phyloP scores from a whole-genome alignment of 2,113 vertebrate genomes.

The Centropristis striata region DNA sequence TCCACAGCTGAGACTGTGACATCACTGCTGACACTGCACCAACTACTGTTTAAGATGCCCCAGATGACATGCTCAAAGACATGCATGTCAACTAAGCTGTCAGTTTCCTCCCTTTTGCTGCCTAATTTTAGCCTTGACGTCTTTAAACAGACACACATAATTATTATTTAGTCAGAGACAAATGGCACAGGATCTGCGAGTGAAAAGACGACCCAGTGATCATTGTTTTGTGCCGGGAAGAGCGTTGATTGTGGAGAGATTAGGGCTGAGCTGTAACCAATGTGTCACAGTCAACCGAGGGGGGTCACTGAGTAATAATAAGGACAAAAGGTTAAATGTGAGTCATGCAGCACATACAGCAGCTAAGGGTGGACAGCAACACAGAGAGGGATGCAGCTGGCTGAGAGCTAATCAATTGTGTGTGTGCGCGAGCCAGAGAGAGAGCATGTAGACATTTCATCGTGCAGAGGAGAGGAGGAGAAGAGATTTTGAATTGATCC shows the following conservation, averaged over 20 bases:
- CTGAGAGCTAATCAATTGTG: constrained; percentile 19
- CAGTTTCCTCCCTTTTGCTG: not conserved
- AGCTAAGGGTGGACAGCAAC: constrained; percentile 10
- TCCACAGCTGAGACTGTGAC: not conserved
- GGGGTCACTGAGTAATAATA: not conserved
- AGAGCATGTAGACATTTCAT: not conserved
- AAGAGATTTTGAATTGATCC: not conserved
- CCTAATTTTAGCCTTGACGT: not conserved
- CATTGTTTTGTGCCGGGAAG: constrained; percentile 23
- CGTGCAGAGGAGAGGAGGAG: not conserved
- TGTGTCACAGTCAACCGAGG: constrained; percentile 8
- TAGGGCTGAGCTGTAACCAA: not conserved
- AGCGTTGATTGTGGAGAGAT: not conserved
- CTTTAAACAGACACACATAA: not conserved
- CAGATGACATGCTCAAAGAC: not conserved
- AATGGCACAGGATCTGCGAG: not conserved
- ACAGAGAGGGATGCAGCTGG: not conserved
- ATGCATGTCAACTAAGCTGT: not conserved
- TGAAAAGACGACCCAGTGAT: not conserved
- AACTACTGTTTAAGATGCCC: not conserved
- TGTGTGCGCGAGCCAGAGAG: constrained; percentile 25
- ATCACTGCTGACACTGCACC: not conserved
- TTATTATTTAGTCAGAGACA: constrained; percentile 16
- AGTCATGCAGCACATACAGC: constrained; percentile 33
- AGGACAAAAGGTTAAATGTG: constrained; percentile 38